Base-by-base conservation (phyloP, 2,797 vertebrate species). In the Meda fulgida region DNA sequence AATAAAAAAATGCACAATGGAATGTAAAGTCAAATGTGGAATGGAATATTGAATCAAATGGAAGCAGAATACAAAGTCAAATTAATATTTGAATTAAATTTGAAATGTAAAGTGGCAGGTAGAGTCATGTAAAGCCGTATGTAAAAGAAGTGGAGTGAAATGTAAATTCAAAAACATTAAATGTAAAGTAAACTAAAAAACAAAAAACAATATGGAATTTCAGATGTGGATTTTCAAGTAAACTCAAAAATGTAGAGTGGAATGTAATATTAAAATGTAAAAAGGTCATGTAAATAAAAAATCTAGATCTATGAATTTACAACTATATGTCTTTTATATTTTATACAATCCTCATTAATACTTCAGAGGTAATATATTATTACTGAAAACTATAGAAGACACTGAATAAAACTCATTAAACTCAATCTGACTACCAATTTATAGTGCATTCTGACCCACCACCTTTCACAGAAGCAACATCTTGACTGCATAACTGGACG, bases 401-500 rank as follows among this genome's bases (percentile, higher is more conserved):
- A 34, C 34, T 26, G 13, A n/a, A 26, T 46, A 46, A 71, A 48
- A 46, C 13, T 71, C 14, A n/a, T 38, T 69, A 0, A 40, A 70
- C 38, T 43, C 53, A 55, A 51, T 51, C 71, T 11, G 26, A 79
- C n/a, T 65, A 8, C 21, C 9, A 23, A 76, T 34, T 13, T 53
- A 34, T 36, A 48, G 46, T 48, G 46, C 46, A 48, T 48, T 48
- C 46, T 48, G 46, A 48, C 46, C 46, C 5, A 48, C 14, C 14
- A 55, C 23, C 3, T 21, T 67, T 67, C 46, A 63, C 23, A 34
- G 7, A 40, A 46, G 43, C 18, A 19, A 21, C 66, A 60, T 72
- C 75, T 38, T 71, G 81, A 70, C 46, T 76, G 63, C 40, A 78
- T 53, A 29, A 69, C 23, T 70, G 60, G 53, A 51, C n/a, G 1